Conservation (phyloP, 2,113 vertebrate genomes). For the Xenopus laevis region DNA sequence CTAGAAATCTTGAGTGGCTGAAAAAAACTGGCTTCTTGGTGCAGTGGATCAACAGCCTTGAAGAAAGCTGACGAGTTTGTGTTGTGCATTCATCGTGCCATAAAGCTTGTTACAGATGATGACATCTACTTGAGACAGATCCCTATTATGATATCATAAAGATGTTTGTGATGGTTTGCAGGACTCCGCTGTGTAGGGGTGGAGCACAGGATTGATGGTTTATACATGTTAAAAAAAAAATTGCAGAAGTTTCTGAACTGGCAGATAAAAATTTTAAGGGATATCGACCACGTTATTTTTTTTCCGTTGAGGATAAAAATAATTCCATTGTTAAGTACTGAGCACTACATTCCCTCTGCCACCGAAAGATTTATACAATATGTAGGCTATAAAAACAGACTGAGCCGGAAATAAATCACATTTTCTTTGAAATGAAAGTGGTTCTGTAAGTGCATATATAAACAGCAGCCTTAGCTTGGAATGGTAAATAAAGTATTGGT, state of each 20-base stretch:
- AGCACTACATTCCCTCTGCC: background rate
- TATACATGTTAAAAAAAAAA: background rate
- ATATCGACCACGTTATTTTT: background rate
- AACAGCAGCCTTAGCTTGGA: background rate
- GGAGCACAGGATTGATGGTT: background rate
- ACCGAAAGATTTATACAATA: constrained; percentile 4
- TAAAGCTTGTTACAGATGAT: constrained; percentile 24
- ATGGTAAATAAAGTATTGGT: constrained; percentile 10
- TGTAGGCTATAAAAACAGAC: constrained; percentile 9
- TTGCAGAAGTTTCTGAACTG: no score
- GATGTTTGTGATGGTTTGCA: constrained; percentile 33
- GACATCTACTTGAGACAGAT: constrained; percentile 21
- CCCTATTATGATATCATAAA: constrained; percentile 17
- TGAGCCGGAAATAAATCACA: background rate
- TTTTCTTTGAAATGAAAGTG: constrained; percentile 7
- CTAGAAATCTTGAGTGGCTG: no score
- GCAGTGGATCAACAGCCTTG: no score
- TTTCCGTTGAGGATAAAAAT: background rate
- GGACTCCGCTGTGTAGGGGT: constrained; percentile 8
- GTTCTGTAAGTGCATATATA: constrained; percentile 4
- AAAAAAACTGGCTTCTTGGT: no score
- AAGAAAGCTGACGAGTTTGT: no score
- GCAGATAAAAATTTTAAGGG: no score
- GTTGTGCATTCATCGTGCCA: constrained; percentile 17
- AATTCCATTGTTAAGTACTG: background rate